Conservation (phyloP, 2,888 invertebrate genomes). For the Clostera curtula region DNA sequence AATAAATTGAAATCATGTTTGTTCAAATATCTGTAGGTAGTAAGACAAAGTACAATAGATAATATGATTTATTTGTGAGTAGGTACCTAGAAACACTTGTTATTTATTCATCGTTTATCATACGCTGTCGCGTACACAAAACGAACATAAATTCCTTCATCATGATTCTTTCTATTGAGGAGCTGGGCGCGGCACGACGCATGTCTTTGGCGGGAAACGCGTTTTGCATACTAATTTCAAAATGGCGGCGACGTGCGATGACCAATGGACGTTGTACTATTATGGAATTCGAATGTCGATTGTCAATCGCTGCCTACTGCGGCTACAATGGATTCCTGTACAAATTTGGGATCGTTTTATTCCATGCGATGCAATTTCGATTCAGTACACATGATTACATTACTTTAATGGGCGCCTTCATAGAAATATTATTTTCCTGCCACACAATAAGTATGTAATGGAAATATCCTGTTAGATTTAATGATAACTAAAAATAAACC, state of each 20-base stretch:
- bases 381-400: constrained; percentile 25
- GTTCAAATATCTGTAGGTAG: too few relatives aligned
- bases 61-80: too few relatives aligned
- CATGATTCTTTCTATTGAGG: constrained; percentile 68
- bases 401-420: constrained; percentile 22
- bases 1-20: too few relatives aligned
- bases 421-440: constrained; percentile 25
- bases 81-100: constrained; percentile 40
- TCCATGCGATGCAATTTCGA: constrained; percentile 26
- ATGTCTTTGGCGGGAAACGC: constrained; percentile 61
- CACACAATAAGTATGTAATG: constrained; percentile 20
- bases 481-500: constrained; percentile 21
- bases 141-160: constrained; percentile 62
- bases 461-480: constrained; percentile 20
- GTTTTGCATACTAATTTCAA: constrained; percentile 50
- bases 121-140: constrained; percentile 33
- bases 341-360: constrained; percentile 42
- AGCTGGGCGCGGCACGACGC: constrained; percentile 62
- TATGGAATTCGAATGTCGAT: constrained; percentile 42
- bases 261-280: constrained; percentile 35
- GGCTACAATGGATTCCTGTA: constrained; percentile 49
- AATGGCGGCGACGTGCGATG: constrained; percentile 43
- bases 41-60: too few relatives aligned
- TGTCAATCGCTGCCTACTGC: constrained; percentile 39
- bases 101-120: constrained; percentile 58